These are phyloP conservation scores for Platichthys stellatus DNA, from an alignment of 2,113 vertebrate genomes.

Conservation along the genomic window DNA sequence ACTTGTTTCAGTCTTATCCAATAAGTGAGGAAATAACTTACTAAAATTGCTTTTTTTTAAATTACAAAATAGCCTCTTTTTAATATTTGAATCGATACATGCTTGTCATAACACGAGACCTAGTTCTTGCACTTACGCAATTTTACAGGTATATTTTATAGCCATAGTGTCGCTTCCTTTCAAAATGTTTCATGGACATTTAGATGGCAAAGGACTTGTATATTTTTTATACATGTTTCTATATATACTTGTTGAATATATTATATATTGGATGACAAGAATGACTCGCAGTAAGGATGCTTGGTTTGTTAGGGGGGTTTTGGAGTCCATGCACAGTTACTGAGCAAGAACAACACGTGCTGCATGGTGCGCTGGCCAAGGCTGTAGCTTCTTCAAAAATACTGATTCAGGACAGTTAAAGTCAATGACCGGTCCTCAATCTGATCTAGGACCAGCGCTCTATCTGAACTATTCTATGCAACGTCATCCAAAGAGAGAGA, in stretches of 20 bases:
- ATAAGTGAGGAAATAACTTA: constrained; percentile 82
- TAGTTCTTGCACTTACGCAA: constrained; percentile 76
- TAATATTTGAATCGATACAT: constrained; percentile 80
- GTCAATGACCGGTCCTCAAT: constrained; percentile 44
- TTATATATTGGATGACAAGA: constrained; percentile 72
- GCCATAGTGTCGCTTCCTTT: constrained; percentile 71
- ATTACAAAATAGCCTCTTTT: constrained; percentile 85
- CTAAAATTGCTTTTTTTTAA: constrained; percentile 78
- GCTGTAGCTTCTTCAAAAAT: constrained; percentile 61
- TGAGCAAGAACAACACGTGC: constrained; percentile 75
- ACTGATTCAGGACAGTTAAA: constrained; percentile 67
- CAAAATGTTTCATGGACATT: constrained; percentile 71
- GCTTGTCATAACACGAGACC: constrained; percentile 77
- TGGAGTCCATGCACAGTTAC: constrained; percentile 81
- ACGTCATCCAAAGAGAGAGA: constrained; percentile 67
- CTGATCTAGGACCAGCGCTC: constrained; percentile 60
- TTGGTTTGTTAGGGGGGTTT: constrained; percentile 62
- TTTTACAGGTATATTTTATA: constrained; percentile 76
- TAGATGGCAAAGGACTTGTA: constrained; percentile 70
- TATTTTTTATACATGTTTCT: constrained; percentile 73
- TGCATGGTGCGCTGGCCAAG: constrained; percentile 67
- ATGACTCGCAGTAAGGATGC: constrained; percentile 74
- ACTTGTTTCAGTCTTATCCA: constrained; percentile 72
- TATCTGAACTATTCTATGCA: constrained; percentile 72
- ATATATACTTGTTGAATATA: constrained; percentile 75